Conservation (phyloP, 2,888 invertebrate species). For the Muschampia plurimacula region DNA sequence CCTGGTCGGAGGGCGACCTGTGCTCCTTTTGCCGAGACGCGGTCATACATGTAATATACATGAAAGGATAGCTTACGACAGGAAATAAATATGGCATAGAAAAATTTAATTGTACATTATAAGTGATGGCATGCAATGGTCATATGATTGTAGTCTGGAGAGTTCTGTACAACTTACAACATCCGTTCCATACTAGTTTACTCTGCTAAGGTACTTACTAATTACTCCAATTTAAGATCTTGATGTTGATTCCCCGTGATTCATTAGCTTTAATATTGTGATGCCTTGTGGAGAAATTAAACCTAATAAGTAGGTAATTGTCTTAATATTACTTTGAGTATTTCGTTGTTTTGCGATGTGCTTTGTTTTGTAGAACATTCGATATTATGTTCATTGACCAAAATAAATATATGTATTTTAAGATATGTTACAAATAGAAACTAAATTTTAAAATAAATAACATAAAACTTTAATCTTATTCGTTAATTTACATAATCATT, state of each 20-base stretch:
- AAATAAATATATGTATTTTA: no score
- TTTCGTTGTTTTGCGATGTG: background rate
- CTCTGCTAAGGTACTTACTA: slow-evolving; percentile 10
- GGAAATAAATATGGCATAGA: no score
- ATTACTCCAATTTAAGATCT: slow-evolving; percentile 24
- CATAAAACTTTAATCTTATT: no score
- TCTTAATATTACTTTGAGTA: background rate
- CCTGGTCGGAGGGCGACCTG: no score
- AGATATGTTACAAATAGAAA: no score
- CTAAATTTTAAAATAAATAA: no score
- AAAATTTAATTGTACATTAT: no score
- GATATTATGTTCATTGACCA: no score
- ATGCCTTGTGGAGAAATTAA: slow-evolving; percentile 10
- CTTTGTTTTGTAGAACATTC: background rate
- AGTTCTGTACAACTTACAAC: slow-evolving; percentile 1
- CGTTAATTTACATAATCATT: no score
- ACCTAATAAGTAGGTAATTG: background rate
- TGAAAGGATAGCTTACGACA: no score
- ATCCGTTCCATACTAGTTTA: slow-evolving; percentile 21
- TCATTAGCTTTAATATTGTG: slow-evolving; percentile 13
- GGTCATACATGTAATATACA: no score
- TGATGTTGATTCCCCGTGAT: slow-evolving; percentile 10
- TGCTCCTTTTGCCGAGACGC: no score
- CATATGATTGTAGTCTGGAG: background rate
- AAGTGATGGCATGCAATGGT: background rate